Evolutionary conservation across 2,113 vertebrate species (phyloP).

Genomic region (Piprites chloris): DNA sequence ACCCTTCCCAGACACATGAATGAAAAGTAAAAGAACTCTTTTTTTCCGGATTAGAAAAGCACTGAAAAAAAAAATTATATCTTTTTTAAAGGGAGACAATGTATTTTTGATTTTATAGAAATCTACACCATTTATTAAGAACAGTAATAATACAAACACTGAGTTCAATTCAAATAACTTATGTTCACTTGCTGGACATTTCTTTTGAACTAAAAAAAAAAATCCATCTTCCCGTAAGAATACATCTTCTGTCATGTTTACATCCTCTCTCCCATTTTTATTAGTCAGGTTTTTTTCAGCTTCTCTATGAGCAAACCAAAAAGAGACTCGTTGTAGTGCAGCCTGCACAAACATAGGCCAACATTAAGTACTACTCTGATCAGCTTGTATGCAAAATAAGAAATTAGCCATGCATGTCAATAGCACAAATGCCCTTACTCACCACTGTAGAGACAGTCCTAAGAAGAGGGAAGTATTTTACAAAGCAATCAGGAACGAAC

Average conservation of each 20-base stretch:
- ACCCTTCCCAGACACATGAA: not conserved
- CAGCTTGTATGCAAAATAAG: not conserved
- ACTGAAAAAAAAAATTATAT: not conserved
- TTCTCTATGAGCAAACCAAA: not conserved
- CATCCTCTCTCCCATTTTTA: not conserved
- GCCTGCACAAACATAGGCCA: not conserved
- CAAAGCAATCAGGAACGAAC: not conserved
- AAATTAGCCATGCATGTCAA: not conserved
- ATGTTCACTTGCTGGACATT: not conserved
- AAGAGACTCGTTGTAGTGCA: not conserved
- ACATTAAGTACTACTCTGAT: not conserved
- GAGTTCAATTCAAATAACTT: not conserved
- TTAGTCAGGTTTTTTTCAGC: not conserved
- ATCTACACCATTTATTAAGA: not conserved
- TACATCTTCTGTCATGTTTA: not conserved
- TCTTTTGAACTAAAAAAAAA: not conserved
- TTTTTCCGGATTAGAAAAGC: not conserved
- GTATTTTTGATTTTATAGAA: not conserved
- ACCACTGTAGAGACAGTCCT: not conserved
- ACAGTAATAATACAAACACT: not conserved
- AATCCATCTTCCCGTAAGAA: not conserved
- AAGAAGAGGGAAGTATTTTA: not conserved
- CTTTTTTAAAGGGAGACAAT: not conserved
- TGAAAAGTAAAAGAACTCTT: not conserved
- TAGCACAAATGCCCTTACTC: not conserved